Conservation (phyloP, 2,113 vertebrate genomes). For the Oreocharis arfaki region DNA sequence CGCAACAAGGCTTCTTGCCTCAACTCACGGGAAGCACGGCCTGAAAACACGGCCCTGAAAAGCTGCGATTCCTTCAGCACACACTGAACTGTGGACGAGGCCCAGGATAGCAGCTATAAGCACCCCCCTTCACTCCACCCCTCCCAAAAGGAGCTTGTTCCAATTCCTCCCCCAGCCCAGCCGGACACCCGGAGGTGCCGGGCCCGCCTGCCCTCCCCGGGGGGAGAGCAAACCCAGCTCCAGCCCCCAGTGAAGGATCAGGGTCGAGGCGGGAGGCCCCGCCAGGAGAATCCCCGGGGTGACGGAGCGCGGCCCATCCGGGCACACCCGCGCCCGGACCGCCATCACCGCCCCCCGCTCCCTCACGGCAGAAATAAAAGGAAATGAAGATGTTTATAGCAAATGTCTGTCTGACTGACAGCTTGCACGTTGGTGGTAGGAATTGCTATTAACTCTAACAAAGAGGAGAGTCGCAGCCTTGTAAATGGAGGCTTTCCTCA, state of each 20-base stretch:
- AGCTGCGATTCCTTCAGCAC: background rate
- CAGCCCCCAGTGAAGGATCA: background rate
- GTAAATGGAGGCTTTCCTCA: background rate
- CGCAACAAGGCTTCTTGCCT: background rate
- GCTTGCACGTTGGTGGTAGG: background rate
- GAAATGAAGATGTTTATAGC: slow-evolving; percentile 50
- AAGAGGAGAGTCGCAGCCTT: background rate
- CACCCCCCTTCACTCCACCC: background rate
- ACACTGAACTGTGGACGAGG: background rate
- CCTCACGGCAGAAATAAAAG: slow-evolving; percentile 11
- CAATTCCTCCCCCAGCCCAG: background rate
- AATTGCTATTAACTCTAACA: background rate
- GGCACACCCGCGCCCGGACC: background rate
- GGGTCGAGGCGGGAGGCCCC: background rate
- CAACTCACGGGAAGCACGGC: background rate
- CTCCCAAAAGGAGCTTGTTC: background rate
- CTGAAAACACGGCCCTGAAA: background rate
- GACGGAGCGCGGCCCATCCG: background rate
- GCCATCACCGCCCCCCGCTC: no score
- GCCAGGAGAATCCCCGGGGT: background rate
- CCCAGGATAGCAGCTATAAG: accelerated
- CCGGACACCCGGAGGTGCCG: no score
- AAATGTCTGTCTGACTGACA: slow-evolving; percentile 31
- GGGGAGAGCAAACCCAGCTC: background rate
- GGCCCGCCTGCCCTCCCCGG: background rate